Percentiles rank a stretch among this genome's conserved stretches.
Evolutionary conservation across 1,140 invertebrate species (phyloP).

Genomic region (Pseudomyrmex dendroicus): DNA sequence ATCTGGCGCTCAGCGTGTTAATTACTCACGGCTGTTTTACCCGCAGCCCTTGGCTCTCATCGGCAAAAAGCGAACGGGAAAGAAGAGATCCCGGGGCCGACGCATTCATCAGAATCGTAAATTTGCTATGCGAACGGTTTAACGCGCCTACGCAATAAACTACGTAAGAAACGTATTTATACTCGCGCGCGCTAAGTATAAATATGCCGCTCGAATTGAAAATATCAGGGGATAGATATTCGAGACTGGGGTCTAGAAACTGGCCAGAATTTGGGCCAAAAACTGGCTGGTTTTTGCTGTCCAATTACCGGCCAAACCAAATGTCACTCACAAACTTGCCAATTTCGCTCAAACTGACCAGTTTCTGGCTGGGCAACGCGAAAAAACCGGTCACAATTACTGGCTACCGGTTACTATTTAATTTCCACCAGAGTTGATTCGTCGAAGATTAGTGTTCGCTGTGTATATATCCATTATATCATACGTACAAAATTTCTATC

Average conservation of each 20-base stretch:
- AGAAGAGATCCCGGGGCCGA: not conserved
- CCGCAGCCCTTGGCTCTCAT: conserved; percentile 24
- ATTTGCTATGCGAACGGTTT: conserved; percentile 36
- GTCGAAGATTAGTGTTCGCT: no score
- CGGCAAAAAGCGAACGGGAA: not conserved
- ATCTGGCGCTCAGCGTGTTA: conserved; percentile 34
- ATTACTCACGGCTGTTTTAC: conserved; percentile 50
- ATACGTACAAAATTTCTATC: not conserved
- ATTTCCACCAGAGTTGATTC: not conserved
- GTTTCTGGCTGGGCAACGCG: no score
- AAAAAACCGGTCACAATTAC: not conserved
- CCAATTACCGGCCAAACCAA: no score
- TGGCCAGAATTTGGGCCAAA: no score
- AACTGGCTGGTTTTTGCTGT: no score
- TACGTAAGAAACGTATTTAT: conserved; percentile 30
- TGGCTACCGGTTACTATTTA: not conserved
- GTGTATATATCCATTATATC: not conserved
- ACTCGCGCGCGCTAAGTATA: conserved; percentile 14
- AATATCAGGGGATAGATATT: not conserved
- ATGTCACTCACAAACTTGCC: no score
- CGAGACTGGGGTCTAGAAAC: no score
- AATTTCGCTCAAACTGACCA: no score
- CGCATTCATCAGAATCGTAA: conserved; percentile 48
- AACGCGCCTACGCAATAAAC: conserved; percentile 16
- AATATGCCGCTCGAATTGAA: conserved; percentile 3